Percentiles rank a stretch among this genome's conserved stretches.
phyloP scores from a whole-genome alignment of 2,113 vertebrate species.

The Turdus rufiventris region DNA sequence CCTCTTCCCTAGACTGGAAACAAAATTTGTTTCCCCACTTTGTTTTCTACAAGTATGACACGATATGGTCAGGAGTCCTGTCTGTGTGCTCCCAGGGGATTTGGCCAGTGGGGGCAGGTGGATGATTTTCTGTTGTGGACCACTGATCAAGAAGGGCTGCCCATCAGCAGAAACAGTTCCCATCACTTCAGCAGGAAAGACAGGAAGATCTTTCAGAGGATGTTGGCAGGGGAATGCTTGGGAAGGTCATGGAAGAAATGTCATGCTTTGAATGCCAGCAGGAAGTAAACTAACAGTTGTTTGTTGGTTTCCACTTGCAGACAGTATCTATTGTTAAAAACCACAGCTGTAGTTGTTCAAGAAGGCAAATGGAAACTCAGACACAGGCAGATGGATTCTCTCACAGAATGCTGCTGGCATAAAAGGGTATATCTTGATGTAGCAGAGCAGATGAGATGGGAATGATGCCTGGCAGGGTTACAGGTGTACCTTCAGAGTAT shows the following conservation, averaged over 20 bases:
- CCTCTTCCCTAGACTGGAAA: not conserved
- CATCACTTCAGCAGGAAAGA: not conserved
- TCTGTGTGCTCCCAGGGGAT: not conserved
- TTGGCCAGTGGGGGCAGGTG: not conserved
- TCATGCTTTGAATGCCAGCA: not conserved
- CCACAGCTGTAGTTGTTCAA: not conserved
- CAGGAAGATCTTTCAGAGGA: not conserved
- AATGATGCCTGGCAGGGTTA: not conserved
- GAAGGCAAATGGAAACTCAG: conserved; percentile 1
- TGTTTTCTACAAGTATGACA: not conserved
- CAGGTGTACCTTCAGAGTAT: not conserved
- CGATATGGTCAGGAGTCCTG: not conserved
- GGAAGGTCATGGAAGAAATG: not conserved
- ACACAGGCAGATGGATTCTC: not conserved
- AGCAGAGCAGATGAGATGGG: not conserved
- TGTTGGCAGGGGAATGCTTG: not conserved
- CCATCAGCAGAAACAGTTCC: not conserved
- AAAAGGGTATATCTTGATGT: not conserved
- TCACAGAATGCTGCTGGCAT: conserved; percentile 6
- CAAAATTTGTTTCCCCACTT: not conserved
- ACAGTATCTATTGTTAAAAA: not conserved
- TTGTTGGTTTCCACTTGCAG: not conserved
- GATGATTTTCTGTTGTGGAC: not conserved
- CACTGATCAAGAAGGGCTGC: not conserved
- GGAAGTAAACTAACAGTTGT: not conserved